A percentile compares a stretch with the other conserved stretches of the same genome.
Conservation (phyloP, 2,113 vertebrate genomes). For the Noturus placidus region DNA sequence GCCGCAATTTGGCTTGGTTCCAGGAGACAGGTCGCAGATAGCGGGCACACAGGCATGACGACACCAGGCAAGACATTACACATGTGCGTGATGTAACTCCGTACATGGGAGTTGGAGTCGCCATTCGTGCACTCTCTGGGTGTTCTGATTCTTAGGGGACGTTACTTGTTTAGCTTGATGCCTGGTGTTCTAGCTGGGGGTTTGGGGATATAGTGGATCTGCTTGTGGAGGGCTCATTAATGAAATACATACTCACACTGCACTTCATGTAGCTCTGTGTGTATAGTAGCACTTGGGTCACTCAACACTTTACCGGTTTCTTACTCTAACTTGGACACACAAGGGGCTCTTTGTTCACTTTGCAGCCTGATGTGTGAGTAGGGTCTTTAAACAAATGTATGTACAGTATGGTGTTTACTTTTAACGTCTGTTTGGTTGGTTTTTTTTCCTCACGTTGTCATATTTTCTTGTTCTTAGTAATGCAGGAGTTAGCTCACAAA, state of each 20-base stretch:
- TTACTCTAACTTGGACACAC: constrained; percentile 36
- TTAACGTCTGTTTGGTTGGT: not conserved
- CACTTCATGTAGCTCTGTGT: constrained; percentile 38
- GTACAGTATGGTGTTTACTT: constrained; percentile 38
- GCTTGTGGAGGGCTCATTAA: constrained; percentile 41
- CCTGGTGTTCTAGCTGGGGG: constrained; percentile 22
- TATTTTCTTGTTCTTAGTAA: not conserved
- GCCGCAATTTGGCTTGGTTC: constrained; percentile 60
- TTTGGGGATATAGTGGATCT: constrained; percentile 19
- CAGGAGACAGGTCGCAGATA: constrained; percentile 39
- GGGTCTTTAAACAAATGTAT: constrained; percentile 25
- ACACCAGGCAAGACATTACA: constrained; percentile 39
- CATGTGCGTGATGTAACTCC: constrained; percentile 12
- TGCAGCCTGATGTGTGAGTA: constrained; percentile 25
- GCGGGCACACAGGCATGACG: constrained; percentile 26
- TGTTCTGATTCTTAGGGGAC: not conserved
- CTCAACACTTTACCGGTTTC: constrained; percentile 20
- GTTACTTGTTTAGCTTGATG: not conserved
- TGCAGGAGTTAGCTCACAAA: not conserved
- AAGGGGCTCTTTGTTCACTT: constrained; percentile 42
- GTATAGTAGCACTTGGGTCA: constrained; percentile 41
- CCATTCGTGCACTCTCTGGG: not conserved
- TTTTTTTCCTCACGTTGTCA: constrained; percentile 1
- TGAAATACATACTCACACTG: constrained; percentile 25
- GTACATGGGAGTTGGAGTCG: constrained; percentile 24